phyloP scores from a whole-genome alignment of 2,888 invertebrate genomes.

The Xiphydria camelus region DNA sequence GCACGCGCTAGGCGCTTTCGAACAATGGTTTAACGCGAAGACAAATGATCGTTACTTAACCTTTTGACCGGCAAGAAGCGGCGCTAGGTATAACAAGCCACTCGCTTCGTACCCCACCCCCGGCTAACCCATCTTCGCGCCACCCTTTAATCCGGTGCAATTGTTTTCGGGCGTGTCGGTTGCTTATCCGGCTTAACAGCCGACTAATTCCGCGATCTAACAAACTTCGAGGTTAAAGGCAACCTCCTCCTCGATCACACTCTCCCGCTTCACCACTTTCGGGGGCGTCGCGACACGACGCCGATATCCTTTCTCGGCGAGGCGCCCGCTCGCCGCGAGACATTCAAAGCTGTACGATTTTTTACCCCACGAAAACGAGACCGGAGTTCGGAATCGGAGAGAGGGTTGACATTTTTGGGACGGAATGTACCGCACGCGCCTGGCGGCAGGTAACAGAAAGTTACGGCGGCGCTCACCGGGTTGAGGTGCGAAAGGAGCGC shows the following conservation, averaged over 20 bases:
- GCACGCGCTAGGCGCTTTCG: neutral
- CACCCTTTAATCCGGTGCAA: conserved; percentile 42
- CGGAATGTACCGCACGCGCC: conserved; percentile 38
- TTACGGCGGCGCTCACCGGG: conserved; percentile 32
- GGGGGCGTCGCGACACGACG: neutral
- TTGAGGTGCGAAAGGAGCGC: conserved; percentile 38
- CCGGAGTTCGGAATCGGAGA: neutral
- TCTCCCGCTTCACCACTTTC: no score
- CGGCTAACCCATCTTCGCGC: neutral
- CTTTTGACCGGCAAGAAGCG: conserved; percentile 34
- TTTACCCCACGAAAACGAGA: neutral
- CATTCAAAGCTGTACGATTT: no score
- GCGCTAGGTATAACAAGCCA: conserved; percentile 9
- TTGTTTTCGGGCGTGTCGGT: conserved; percentile 53
- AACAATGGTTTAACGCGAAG: conserved; percentile 13
- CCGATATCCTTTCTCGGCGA: neutral
- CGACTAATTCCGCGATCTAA: conserved; percentile 54
- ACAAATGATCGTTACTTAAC: conserved; percentile 39
- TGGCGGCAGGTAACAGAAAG: conserved; percentile 39
- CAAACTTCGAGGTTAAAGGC: conserved; percentile 42
- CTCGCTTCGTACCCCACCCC: conserved; percentile 12
- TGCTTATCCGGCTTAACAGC: conserved; percentile 57
- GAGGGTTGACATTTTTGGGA: conserved; percentile 17
- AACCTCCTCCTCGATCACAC: no score
- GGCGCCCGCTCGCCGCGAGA: no score